Evolutionary conservation across 2,888 invertebrate species (phyloP).

Genomic region (Anthoptus insignis): DNA sequence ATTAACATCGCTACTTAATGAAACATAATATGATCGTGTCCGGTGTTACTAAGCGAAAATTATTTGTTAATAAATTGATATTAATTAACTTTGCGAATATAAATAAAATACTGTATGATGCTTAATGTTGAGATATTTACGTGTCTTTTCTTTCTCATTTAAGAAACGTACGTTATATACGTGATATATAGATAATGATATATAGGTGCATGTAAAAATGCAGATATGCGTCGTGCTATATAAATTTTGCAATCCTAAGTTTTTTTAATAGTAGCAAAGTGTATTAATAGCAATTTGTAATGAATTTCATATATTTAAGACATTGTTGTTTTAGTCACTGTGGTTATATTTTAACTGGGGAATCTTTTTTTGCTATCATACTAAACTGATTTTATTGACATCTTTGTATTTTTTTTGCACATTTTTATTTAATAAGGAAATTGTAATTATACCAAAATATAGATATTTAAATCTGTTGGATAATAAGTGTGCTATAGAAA

Average conservation of each 20-base stretch:
- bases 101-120: no score
- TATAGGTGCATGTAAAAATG: no score
- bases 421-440: background rate
- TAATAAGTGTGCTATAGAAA: background rate
- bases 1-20: background rate
- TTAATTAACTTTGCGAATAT: background rate
- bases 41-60: background rate
- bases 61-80: background rate
- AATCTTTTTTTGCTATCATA: no score
- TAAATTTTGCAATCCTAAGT: no score
- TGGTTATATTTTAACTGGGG: no score
- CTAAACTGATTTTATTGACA: background rate
- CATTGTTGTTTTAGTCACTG: background rate
- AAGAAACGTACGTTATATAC: background rate
- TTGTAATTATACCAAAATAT: conserved; percentile 5
- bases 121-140: background rate
- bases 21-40: no score
- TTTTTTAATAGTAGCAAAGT: no score
- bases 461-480: conserved; percentile 7
- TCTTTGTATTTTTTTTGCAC: background rate
- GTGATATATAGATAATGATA: no score
- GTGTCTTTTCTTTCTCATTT: background rate
- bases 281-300: background rate
- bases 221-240: no score
- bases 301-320: background rate